Evolutionary conservation across 2,888 invertebrate genomes (phyloP).

Genomic region (Dorcus parallelipipedus): DNA sequence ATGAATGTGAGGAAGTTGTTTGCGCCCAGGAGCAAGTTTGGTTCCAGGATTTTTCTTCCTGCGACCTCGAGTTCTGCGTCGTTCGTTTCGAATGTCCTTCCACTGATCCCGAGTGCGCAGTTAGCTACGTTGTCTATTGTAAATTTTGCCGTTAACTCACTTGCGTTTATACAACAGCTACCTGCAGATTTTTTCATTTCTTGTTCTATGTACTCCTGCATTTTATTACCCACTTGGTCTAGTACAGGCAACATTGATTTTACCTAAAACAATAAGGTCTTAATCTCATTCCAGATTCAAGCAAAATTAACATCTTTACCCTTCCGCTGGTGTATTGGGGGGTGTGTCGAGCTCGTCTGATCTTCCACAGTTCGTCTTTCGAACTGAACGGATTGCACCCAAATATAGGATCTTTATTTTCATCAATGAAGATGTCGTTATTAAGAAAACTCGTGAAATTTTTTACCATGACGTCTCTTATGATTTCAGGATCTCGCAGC

Average conservation of each 20-base stretch:
- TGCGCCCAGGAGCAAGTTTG: neutral
- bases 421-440: slow-evolving; percentile 43
- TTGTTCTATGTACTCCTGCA: slow-evolving; percentile 40
- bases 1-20: slow-evolving; percentile 7
- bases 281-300: no score
- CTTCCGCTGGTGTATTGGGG: slow-evolving; percentile 48
- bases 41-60: slow-evolving; percentile 9
- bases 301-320: slow-evolving; percentile 24
- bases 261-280: slow-evolving; percentile 21
- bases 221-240: slow-evolving; percentile 42
- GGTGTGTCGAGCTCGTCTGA: slow-evolving; percentile 47
- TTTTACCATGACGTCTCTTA: slow-evolving; percentile 39
- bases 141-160: slow-evolving; percentile 11
- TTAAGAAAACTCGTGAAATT: slow-evolving; percentile 43
- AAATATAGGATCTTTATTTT: slow-evolving; percentile 45
- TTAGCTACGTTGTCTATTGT: slow-evolving; percentile 13
- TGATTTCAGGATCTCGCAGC: slow-evolving; percentile 41
- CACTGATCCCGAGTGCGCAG: slow-evolving; percentile 4
- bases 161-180: slow-evolving; percentile 3
- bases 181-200: slow-evolving; percentile 3
- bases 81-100: slow-evolving; percentile 8
- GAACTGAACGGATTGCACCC: slow-evolving; percentile 46
- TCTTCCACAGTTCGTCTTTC: slow-evolving; percentile 48
- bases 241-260: slow-evolving; percentile 50
- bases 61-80: slow-evolving; percentile 6